A percentile compares a stretch with the other conserved stretches of the same genome.
These are phyloP conservation scores for Crotalus tigris DNA, from an alignment of 2,113 vertebrate species.

Conservation along the genomic window DNA sequence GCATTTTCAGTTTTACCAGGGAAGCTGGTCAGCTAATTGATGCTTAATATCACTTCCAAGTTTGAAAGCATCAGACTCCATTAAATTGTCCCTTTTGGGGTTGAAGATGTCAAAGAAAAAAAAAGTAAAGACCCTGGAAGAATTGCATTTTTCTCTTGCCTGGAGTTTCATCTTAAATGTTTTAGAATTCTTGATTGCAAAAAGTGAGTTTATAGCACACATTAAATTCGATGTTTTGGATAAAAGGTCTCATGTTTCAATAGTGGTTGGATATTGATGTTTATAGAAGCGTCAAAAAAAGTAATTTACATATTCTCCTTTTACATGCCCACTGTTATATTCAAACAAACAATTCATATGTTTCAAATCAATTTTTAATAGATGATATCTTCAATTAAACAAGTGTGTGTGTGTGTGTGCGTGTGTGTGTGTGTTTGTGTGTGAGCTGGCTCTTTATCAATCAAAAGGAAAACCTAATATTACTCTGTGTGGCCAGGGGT, in stretches of 20 bases:
- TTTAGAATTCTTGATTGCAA: background rate
- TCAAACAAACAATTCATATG: background rate
- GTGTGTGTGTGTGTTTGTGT: too few relatives aligned
- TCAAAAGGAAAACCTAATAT: background rate
- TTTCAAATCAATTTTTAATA: background rate
- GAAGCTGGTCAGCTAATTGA: slow-evolving; percentile 49
- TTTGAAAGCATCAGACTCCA: background rate
- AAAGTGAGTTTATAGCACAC: slow-evolving; percentile 25
- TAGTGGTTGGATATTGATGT: background rate
- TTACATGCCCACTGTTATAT: background rate
- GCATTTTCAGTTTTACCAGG: slow-evolving; percentile 46
- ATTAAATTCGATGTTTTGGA: slow-evolving; percentile 13
- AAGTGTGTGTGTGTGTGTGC: background rate
- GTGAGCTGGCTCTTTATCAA: background rate
- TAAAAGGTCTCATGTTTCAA: background rate
- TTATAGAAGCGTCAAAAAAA: background rate
- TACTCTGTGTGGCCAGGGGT: background rate
- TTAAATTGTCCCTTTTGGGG: slow-evolving; percentile 21
- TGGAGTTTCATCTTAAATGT: background rate
- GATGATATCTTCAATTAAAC: background rate
- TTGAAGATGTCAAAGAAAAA: background rate
- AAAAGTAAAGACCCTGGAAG: background rate
- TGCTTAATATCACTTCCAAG: slow-evolving; percentile 50
- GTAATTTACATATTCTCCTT: background rate
- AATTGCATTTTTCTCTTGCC: background rate